phyloP scores from a whole-genome alignment of 2,888 invertebrate genomes.

The Tupiocoris notatus region DNA sequence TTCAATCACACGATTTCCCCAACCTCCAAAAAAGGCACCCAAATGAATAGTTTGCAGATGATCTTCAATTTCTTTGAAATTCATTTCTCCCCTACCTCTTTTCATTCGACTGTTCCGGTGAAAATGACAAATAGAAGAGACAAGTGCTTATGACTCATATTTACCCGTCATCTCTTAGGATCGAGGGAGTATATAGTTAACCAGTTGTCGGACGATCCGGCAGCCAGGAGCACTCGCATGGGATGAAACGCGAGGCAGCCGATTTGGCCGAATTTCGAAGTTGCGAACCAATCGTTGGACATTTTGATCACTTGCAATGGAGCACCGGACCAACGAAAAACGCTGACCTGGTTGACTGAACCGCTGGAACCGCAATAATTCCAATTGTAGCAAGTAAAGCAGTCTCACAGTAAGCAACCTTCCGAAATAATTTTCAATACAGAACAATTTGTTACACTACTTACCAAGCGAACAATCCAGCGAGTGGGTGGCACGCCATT shows the following conservation, averaged over 20 bases:
- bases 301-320: conserved; percentile 72
- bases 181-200: conserved; percentile 69
- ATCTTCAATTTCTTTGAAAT: no score
- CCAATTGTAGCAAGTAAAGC: no score
- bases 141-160: no score
- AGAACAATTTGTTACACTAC: no score
- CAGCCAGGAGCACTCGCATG: conserved; percentile 77
- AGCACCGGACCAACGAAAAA: conserved; percentile 71
- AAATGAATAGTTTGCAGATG: no score
- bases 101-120: no score
- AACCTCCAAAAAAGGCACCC: neutral
- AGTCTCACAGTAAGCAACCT: no score
- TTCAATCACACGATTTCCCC: neutral
- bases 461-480: conserved; percentile 81
- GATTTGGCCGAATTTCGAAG: conserved; percentile 80
- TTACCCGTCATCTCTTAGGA: conserved; percentile 46
- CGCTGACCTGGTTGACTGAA: conserved; percentile 68
- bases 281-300: conserved; percentile 87
- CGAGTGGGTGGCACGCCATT: conserved; percentile 76
- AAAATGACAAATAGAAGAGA: no score
- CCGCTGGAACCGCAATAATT: conserved; percentile 66
- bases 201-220: conserved; percentile 81
- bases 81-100: no score
- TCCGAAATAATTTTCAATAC: no score
- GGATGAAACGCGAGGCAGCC: conserved; percentile 89